phyloP scores from a whole-genome alignment of 1,140 invertebrate genomes.

The Drosophila tristis region DNA sequence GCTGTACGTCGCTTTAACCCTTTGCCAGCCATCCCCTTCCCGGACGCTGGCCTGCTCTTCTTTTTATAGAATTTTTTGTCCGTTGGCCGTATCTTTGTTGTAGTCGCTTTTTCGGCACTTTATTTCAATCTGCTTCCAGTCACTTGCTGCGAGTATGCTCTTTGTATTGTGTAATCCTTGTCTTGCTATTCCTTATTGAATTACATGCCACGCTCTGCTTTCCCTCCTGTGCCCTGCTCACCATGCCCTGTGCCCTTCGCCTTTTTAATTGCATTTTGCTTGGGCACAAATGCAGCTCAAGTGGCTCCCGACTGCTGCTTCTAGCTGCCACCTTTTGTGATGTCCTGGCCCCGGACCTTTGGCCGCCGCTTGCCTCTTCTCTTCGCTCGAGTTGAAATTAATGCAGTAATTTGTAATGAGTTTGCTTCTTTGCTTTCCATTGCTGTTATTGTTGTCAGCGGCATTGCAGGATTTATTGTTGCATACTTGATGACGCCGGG shows the following conservation, averaged over 20 bases:
- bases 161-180: constrained; percentile 60
- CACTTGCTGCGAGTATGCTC: constrained; percentile 33
- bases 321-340: neutral
- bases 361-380: constrained; percentile 20
- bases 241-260: constrained; percentile 37
- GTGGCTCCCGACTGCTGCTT: constrained; percentile 42
- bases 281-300: constrained; percentile 67
- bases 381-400: constrained; percentile 71
- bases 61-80: constrained; percentile 9
- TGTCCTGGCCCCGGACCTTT: neutral
- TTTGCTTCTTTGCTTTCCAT: constrained; percentile 51
- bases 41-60: neutral
- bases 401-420: constrained; percentile 82
- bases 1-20: constrained; percentile 76
- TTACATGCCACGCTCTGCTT: constrained; percentile 40
- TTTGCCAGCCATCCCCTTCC: constrained; percentile 12
- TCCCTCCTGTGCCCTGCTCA: neutral
- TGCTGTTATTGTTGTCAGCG: constrained; percentile 34
- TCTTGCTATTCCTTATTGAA: constrained; percentile 67
- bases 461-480: constrained; percentile 69
- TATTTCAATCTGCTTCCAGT: constrained; percentile 58
- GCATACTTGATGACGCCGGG: constrained; percentile 40
- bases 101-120: constrained; percentile 62
- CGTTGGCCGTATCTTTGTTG: neutral
- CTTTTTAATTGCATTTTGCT: constrained; percentile 77